These are phyloP conservation scores for Lasiurus cinereus DNA, from an alignment of 2,113 vertebrate genomes.

Conservation along the genomic window DNA sequence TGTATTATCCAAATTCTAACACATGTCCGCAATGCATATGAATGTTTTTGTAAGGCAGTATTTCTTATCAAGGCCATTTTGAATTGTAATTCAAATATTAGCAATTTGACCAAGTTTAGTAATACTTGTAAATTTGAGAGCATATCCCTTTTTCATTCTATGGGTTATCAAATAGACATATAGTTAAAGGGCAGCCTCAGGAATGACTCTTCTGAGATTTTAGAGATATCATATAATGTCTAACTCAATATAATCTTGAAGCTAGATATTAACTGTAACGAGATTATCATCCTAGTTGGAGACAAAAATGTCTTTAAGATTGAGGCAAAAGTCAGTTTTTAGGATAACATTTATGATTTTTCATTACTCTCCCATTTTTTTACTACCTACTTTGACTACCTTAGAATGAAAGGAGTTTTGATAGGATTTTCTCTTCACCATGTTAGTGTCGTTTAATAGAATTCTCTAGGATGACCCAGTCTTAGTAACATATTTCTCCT, in stretches of 20 bases:
- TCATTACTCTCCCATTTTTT: constrained; percentile 3
- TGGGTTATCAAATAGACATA: constrained; percentile 31
- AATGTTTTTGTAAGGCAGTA: constrained; percentile 15
- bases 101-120: background rate
- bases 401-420: constrained; percentile 14
- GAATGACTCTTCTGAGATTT: background rate
- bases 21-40: background rate
- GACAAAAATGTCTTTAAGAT: background rate
- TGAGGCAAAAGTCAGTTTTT: constrained; percentile 17
- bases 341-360: constrained; percentile 11
- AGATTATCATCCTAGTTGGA: constrained; percentile 13
- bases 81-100: constrained; percentile 53
- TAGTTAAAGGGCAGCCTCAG: constrained; percentile 15
- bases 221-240: constrained; percentile 13
- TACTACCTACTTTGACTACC: background rate
- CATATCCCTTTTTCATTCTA: constrained; percentile 29
- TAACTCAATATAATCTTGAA: constrained; percentile 2
- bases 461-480: background rate
- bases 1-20: constrained; percentile 7
- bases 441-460: background rate
- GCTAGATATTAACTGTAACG: background rate
- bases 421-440: constrained; percentile 3
- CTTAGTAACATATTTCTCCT: background rate
- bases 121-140: constrained; percentile 34
- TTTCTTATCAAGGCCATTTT: constrained; percentile 33